These are phyloP conservation scores for Ahaetulla prasina DNA, from an alignment of 2,113 vertebrate genomes.

Conservation along the genomic window DNA sequence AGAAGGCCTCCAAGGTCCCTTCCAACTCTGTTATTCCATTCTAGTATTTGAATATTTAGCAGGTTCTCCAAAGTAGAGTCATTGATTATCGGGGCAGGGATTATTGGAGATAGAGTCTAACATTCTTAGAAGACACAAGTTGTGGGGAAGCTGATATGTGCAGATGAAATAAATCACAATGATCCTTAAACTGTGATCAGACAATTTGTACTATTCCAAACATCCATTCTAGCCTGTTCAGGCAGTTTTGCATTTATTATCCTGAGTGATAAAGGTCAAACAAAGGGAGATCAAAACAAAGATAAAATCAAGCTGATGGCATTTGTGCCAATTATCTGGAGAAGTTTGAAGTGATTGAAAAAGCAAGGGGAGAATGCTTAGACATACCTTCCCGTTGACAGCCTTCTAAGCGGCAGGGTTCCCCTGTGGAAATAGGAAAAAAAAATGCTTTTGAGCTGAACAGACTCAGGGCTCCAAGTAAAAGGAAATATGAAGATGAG, in stretches of 20 bases:
- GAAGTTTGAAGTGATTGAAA: background rate
- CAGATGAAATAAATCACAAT: background rate
- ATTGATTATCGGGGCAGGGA: background rate
- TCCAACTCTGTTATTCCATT: too few species aligned
- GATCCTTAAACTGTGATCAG: background rate
- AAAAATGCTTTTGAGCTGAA: background rate
- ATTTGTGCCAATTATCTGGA: background rate
- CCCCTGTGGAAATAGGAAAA: background rate
- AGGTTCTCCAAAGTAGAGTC: background rate
- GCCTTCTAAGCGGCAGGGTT: background rate
- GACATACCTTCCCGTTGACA: constrained; percentile 1
- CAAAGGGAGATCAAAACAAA: background rate
- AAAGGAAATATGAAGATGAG: background rate
- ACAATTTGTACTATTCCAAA: background rate
- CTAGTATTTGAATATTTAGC: background rate
- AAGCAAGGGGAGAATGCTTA: background rate
- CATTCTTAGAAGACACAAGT: background rate
- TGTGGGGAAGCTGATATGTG: background rate
- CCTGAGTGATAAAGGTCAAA: background rate
- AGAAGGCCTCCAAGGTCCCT: too few species aligned
- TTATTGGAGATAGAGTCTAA: background rate
- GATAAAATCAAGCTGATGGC: background rate
- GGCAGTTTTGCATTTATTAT: background rate
- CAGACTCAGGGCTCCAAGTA: background rate
- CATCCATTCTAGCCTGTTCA: background rate